Evolutionary conservation across 1,140 invertebrate species (phyloP).

Genomic region (Eriosoma lanigerum): DNA sequence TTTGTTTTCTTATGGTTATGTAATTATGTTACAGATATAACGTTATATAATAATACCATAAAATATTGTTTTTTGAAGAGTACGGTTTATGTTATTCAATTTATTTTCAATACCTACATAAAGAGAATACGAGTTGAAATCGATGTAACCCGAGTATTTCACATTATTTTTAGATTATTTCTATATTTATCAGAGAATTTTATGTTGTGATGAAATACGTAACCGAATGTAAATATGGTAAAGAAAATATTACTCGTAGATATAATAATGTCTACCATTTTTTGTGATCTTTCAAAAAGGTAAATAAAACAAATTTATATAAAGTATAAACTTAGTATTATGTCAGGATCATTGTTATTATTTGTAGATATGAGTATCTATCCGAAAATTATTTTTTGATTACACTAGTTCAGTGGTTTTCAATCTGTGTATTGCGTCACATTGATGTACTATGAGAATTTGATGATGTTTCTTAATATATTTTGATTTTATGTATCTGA

Average conservation of each 20-base stretch:
- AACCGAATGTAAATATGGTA: not conserved
- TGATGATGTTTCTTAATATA: too few species aligned
- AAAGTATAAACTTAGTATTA: not conserved
- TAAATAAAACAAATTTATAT: not conserved
- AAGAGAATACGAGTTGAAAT: not conserved
- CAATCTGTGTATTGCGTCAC: too few species aligned
- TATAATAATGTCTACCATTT: not conserved
- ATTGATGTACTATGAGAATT: too few species aligned
- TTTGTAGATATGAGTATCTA: too few species aligned
- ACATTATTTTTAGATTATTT: not conserved
- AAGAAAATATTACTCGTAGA: not conserved
- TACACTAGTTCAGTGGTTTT: too few species aligned
- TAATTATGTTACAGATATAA: too few species aligned
- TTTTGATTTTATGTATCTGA: too few species aligned
- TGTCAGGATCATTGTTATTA: not conserved
- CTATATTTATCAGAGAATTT: not conserved
- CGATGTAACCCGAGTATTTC: not conserved
- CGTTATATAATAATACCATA: too few species aligned
- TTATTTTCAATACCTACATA: slow-evolving; percentile 10
- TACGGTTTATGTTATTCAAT: too few species aligned
- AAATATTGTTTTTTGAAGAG: too few species aligned
- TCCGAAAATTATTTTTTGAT: too few species aligned
- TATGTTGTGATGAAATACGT: not conserved
- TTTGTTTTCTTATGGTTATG: too few species aligned
- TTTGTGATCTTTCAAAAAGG: not conserved